These are phyloP conservation scores for Aporophyla lueneburgensis DNA, from an alignment of 2,888 invertebrate genomes.

Conservation along the genomic window DNA sequence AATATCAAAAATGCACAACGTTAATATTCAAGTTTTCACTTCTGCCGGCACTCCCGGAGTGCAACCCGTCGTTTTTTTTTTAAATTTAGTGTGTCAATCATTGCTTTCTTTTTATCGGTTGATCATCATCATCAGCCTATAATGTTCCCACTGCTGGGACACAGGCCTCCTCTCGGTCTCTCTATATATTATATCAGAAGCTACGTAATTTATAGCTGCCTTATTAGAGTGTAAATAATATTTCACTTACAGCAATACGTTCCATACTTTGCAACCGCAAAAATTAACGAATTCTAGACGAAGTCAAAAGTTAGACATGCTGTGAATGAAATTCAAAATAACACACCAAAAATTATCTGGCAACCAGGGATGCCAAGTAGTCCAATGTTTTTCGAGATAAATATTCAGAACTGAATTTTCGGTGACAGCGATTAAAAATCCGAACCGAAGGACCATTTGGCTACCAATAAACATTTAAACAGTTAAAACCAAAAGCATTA, in stretches of 20 bases:
- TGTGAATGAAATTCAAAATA: conserved; percentile 59
- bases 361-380: conserved; percentile 50
- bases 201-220: not conserved
- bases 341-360: conserved; percentile 51
- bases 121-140: no score
- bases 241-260: not conserved
- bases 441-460: not conserved
- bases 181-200: not conserved
- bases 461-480: not conserved
- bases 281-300: conserved; percentile 53
- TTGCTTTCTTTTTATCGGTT: not conserved
- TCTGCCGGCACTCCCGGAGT: no score
- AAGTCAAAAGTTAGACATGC: conserved; percentile 44
- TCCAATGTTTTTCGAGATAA: not conserved
- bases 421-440: not conserved
- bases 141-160: no score
- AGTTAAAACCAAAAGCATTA: not conserved
- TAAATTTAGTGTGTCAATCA: not conserved
- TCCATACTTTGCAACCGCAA: conserved; percentile 37
- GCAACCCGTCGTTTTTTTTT: no score
- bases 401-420: not conserved
- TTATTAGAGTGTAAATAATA: not conserved
- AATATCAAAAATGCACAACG: no score
- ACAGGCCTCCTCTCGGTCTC: no score
- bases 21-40: no score